Base-by-base conservation (phyloP, 1,140 invertebrate genomes). In the Sminthurinus signatus region DNA sequence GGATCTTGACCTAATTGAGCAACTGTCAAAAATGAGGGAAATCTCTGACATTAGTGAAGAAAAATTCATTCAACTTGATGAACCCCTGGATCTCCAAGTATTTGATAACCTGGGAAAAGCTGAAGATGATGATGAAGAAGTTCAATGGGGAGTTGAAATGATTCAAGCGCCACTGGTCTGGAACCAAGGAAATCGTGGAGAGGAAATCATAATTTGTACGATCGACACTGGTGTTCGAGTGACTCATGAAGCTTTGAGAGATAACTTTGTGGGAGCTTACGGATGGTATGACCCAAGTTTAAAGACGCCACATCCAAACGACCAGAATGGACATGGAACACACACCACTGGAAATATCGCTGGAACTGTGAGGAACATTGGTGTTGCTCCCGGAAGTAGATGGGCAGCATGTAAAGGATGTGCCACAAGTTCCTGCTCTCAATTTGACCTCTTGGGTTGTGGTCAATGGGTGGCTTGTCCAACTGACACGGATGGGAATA, bases 391-490 rank as follows among this genome's bases (percentile, higher is more conserved):
- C 15, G 59, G 59, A 19, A 23, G 25, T 2, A 25, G 29, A 50
- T 60, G 59, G 59, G 25, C 25, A n/a, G 44, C 43, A 15, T 60
- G 59, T 29, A 60, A 60, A 23, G 59, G 59, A 19, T 60, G 59
- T 60, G 27, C 21, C 17, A 25, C 59, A 5, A 32, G 21, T 2
- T 48, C 42, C 2, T 60, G 59, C 59, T 60, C 59, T 32, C 14
- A 25, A n/a, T 19, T 27, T 21, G 59, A 60, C 27, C 27, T 60
- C 5, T 5, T 51, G 2, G 43, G 2, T 2, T 60, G 59, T 32
- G 59, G 23, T 21, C 59, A 60, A 32, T 60, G 5, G 2, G n/a
- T 60, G 2, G 44, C 28, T 4, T 60, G 59, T 51, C 57, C 57
- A 1, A 48, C 43, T 12, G 3, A 29, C 15, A 2, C 43, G 4